Percentiles rank a stretch among this genome's conserved stretches.
phyloP scores from a whole-genome alignment of 2,888 invertebrate species.

The Drosophila ochracea region DNA sequence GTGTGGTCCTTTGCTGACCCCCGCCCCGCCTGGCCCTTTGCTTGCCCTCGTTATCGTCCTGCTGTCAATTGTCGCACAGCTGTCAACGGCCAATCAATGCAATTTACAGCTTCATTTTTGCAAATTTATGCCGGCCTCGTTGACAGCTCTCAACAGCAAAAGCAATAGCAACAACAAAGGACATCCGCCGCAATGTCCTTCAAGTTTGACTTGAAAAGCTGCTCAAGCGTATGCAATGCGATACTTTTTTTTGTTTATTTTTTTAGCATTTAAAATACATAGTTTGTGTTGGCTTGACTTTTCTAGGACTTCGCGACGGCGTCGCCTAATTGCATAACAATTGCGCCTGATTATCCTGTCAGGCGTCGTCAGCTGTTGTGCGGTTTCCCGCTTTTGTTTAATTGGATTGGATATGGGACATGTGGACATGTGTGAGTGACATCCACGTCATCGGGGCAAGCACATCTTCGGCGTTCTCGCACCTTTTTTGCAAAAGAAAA shows the following conservation, averaged over 20 bases:
- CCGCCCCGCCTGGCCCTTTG: conserved; percentile 16
- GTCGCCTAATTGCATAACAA: conserved; percentile 74
- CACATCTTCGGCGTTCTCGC: conserved; percentile 29
- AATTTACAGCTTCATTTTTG: conserved; percentile 79
- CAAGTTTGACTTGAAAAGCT: conserved; percentile 71
- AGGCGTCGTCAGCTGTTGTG: conserved; percentile 67
- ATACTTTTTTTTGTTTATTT: conserved; percentile 59
- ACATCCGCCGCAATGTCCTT: conserved; percentile 59
- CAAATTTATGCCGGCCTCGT: conserved; percentile 63
- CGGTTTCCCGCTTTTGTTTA: conserved; percentile 75
- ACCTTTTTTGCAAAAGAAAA: conserved; percentile 57
- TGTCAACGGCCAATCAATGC: conserved; percentile 75
- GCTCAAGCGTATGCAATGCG: conserved; percentile 73
- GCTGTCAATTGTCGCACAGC: conserved; percentile 74
- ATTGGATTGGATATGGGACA: conserved; percentile 67
- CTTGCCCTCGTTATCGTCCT: conserved; percentile 37
- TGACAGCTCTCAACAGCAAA: conserved; percentile 59
- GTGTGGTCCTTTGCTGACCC: conserved; percentile 31
- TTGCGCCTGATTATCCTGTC: conserved; percentile 81
- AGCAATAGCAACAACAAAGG: conserved; percentile 28
- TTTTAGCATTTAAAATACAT: conserved; percentile 56
- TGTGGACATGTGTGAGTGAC: conserved; percentile 66
- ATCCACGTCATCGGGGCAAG: conserved; percentile 63
- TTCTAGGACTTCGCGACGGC: conserved; percentile 72
- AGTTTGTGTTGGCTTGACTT: conserved; percentile 38